A percentile compares a stretch with the other conserved stretches of the same genome.
Evolutionary conservation across 2,113 vertebrate genomes (phyloP).

Genomic region (Prochilodus magdalenae): DNA sequence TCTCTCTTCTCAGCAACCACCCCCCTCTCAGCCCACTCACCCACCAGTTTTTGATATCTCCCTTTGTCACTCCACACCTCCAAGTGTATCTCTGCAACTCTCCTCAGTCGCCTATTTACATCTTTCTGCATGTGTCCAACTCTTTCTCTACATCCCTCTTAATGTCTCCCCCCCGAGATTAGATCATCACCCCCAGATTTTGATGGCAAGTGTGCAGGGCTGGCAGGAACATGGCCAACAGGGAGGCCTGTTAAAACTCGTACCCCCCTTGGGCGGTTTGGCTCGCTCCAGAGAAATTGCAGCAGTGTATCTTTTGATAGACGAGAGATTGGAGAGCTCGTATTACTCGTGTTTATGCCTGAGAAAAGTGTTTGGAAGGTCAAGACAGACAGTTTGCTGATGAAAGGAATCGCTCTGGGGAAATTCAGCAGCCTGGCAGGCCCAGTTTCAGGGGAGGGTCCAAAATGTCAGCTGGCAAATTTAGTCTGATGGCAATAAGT

Average conservation of each 20-base stretch:
- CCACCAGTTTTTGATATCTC: neutral
- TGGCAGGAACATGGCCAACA: conserved; percentile 19
- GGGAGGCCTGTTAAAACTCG: conserved; percentile 1
- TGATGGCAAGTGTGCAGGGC: neutral
- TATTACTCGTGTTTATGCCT: conserved; percentile 56
- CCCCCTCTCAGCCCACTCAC: no score
- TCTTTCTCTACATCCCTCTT: neutral
- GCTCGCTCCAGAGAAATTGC: conserved; percentile 51
- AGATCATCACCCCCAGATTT: conserved; percentile 22
- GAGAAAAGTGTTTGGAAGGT: conserved; percentile 58
- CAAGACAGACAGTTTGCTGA: conserved; percentile 68
- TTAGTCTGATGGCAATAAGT: conserved; percentile 59
- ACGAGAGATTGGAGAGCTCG: conserved; percentile 44
- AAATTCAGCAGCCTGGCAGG: conserved; percentile 57
- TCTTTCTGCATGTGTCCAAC: neutral
- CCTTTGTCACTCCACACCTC: neutral
- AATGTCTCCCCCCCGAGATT: conserved; percentile 15
- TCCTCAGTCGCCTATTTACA: conserved; percentile 2
- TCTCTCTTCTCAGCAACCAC: conserved; percentile 4
- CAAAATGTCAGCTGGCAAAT: conserved; percentile 62
- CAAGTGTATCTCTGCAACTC: neutral
- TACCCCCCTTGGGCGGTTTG: conserved; percentile 12
- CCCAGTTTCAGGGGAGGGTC: conserved; percentile 49
- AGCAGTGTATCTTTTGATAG: conserved; percentile 56
- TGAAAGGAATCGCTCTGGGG: conserved; percentile 67